A percentile compares a stretch with the other conserved stretches of the same genome.
phyloP scores from a whole-genome alignment of 2,797 vertebrate genomes.

The Brachyrhaphis roseni region DNA sequence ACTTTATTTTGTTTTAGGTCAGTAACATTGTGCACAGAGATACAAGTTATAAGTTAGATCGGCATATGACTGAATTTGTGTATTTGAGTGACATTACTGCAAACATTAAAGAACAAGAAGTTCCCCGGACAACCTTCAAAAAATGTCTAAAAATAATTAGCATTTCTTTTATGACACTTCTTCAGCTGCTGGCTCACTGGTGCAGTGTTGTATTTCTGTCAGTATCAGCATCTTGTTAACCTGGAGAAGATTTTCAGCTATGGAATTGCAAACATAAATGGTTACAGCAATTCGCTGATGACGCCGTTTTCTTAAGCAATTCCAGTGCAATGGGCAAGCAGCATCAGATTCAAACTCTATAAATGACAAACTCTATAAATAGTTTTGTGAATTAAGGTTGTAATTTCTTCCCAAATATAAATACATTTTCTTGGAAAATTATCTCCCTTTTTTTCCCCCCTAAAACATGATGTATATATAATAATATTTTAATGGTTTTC shows the following conservation, averaged over 20 bases:
- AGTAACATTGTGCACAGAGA: constrained; percentile 1
- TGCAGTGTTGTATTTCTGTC: not conserved
- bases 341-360: not conserved
- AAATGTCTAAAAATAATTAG: not conserved
- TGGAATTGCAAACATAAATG: not conserved
- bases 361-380: too few relatives aligned
- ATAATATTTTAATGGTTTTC: not conserved
- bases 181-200: not conserved
- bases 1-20: constrained; percentile 32
- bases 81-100: not conserved
- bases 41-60: constrained; percentile 30
- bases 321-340: not conserved
- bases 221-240: not conserved
- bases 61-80: not conserved
- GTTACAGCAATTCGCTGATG: not conserved
- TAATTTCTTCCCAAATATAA: not conserved
- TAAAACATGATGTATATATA: not conserved
- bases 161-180: not conserved
- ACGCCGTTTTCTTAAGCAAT: not conserved
- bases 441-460: not conserved
- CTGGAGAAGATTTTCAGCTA: not conserved
- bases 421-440: not conserved
- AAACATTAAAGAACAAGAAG: not conserved
- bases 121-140: not conserved
- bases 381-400: not conserved